Percentiles rank a stretch among this genome's conserved stretches.
Evolutionary conservation across 2,797 vertebrate species (phyloP).

Genomic region (Champsocephalus esox): DNA sequence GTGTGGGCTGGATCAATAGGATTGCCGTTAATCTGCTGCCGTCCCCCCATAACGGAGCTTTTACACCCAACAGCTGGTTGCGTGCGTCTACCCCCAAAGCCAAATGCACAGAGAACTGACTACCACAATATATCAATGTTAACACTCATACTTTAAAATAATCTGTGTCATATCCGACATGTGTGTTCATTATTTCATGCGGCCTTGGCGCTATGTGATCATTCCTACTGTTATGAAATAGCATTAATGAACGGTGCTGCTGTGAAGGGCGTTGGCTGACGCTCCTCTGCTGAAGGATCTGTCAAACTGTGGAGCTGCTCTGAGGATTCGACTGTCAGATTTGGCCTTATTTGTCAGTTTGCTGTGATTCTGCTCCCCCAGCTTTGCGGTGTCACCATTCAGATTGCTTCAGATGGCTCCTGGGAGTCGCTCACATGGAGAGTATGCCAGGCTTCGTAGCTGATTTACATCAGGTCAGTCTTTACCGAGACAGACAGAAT

Average conservation of each 20-base stretch:
- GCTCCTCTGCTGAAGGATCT: slow-evolving; percentile 62
- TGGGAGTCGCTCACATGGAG: slow-evolving; percentile 47
- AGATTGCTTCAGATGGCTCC: slow-evolving; percentile 61
- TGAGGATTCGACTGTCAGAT: slow-evolving; percentile 76
- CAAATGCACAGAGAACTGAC: slow-evolving; percentile 16
- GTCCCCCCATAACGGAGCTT: slow-evolving; percentile 61
- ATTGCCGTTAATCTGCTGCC: slow-evolving; percentile 79
- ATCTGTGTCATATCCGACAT: not conserved
- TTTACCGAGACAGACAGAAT: slow-evolving; percentile 35
- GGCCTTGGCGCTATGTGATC: slow-evolving; percentile 13
- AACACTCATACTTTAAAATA: not conserved
- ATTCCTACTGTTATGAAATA: slow-evolving; percentile 52
- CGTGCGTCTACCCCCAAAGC: slow-evolving; percentile 27
- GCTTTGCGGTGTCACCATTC: slow-evolving; percentile 71
- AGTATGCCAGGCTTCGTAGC: slow-evolving; percentile 36
- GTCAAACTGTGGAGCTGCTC: slow-evolving; percentile 63
- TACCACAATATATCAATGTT: slow-evolving; percentile 21
- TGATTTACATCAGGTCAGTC: slow-evolving; percentile 67
- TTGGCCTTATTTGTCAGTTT: slow-evolving; percentile 78
- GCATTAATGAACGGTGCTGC: slow-evolving; percentile 42
- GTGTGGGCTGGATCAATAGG: slow-evolving; percentile 73
- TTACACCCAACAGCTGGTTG: slow-evolving; percentile 73
- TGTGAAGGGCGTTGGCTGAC: slow-evolving; percentile 60
- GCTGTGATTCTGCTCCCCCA: slow-evolving; percentile 72
- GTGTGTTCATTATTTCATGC: slow-evolving; percentile 14